Base-by-base conservation (phyloP, 2,113 vertebrate species). In the Rhagologus leucostigma region DNA sequence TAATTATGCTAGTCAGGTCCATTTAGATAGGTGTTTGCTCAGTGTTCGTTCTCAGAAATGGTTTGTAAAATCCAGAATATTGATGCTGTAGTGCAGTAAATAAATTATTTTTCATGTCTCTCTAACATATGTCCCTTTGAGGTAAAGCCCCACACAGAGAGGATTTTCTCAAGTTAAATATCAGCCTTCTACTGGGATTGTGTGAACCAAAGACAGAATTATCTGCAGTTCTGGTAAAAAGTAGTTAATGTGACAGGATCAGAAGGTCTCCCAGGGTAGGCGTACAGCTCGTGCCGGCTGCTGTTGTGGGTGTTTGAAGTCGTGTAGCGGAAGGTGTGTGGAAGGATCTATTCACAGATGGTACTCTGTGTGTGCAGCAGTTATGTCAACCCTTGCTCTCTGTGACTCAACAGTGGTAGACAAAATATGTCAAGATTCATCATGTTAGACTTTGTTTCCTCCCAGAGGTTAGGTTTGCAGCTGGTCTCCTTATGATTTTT, bases 271-370 rank as follows among this genome's bases (percentile, higher is more conserved):
- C 33, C 27, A 47, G 18, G 44, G 44, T 8, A 3, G 1, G 0
- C 1, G 12, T 7, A 4, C 32, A 41, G 13, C 24, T 53, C 17
- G 3, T 62, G 5, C 41, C 0, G 0, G 33, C 20, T 60, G 35
- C 17, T 70, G 13, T 5, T 50, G 24, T 5, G 17, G 8, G 13
- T 44, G 39, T 42, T 87, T 22, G 65, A 44, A 44, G 21, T 2
- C 1, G 4, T 33, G 74, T 8, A 11, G 24, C 50, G 42, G 29
- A 67, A 41, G 13, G 8, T 59, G 30, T 27, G 11, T 13, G 12
- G 21, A 53, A 23, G 5, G 33, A 7, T 17, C 27, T 41, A 1
- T 16, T 73, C 47, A 42, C 35, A 50, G 20, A 10, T 37, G 42
- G 17, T 24, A 12, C 9, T 30, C 29, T 13, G 24, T 14, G 1